A percentile compares a stretch with the other conserved stretches of the same genome.
Evolutionary conservation across 2,888 invertebrate genomes (phyloP).

Genomic region (Fabriciana adippe): DNA sequence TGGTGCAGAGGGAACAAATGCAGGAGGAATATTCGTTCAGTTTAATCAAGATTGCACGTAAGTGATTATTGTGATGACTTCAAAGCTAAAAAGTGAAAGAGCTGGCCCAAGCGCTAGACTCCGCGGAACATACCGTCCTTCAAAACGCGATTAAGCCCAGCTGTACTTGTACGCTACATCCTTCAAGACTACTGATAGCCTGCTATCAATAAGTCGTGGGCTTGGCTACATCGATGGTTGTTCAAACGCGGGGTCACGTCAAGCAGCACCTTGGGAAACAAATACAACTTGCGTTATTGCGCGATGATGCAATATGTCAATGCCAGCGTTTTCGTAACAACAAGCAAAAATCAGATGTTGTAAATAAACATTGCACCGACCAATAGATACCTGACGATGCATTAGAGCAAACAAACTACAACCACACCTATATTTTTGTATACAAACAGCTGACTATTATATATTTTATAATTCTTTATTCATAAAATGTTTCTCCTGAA

Average conservation of each 20-base stretch:
- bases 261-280: constrained; percentile 42
- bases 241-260: constrained; percentile 55
- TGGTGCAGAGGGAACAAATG: constrained; percentile 88
- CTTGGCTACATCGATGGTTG: constrained; percentile 38
- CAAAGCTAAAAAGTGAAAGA: constrained; percentile 15
- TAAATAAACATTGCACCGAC: constrained; percentile 60
- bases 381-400: constrained; percentile 26
- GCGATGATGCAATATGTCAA: constrained; percentile 76
- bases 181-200: constrained; percentile 17
- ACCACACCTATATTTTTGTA: constrained; percentile 1
- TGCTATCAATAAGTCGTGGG: background rate
- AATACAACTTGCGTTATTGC: constrained; percentile 39
- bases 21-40: constrained; percentile 95
- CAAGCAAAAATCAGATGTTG: constrained; percentile 45
- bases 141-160: constrained; percentile 8
- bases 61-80: constrained; percentile 70
- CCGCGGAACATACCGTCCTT: constrained; percentile 12
- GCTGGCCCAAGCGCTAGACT: constrained; percentile 5
- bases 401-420: constrained; percentile 5
- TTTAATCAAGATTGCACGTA: constrained; percentile 99
- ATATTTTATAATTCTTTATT: constrained; percentile 4
- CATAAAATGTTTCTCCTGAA: background rate
- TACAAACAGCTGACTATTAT: constrained; percentile 10
- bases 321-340: constrained; percentile 67
- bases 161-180: constrained; percentile 13